phyloP scores from a whole-genome alignment of 2,888 invertebrate species.

The Drosophila algonquin region DNA sequence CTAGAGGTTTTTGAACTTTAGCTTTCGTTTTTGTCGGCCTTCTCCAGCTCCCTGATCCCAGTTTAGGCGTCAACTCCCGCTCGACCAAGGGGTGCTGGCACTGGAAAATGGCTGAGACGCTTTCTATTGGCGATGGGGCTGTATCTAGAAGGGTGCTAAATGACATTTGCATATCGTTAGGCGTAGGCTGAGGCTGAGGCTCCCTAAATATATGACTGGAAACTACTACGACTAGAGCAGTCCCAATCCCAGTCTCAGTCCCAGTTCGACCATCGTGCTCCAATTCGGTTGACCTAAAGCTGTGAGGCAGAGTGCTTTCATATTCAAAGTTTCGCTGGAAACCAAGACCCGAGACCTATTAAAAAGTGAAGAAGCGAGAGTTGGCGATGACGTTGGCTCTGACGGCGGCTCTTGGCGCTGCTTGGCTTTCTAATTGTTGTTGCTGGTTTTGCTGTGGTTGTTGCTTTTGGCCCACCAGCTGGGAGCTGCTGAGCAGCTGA shows the following conservation, averaged over 20 bases:
- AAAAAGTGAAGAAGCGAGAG: conserved; percentile 68
- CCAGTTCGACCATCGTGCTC: conserved; percentile 17
- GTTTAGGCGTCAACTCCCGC: not conserved
- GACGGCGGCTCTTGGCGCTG: conserved; percentile 15
- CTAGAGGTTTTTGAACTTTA: conserved; percentile 57
- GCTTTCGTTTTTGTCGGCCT: conserved; percentile 67
- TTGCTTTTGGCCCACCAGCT: conserved; percentile 43
- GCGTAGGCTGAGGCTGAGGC: too few species aligned
- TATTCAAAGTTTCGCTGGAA: conserved; percentile 45
- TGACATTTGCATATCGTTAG: too few species aligned
- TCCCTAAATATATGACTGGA: too few species aligned
- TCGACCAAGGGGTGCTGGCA: too few species aligned
- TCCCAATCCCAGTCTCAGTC: not conserved
- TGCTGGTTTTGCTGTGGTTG: conserved; percentile 16
- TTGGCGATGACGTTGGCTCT: conserved; percentile 57
- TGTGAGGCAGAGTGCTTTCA: conserved; percentile 48
- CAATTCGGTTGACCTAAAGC: conserved; percentile 41
- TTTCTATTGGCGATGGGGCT: too few species aligned
- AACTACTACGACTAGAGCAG: too few species aligned
- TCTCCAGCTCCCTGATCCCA: conserved; percentile 12
- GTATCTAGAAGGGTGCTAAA: too few species aligned
- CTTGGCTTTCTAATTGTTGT: conserved; percentile 59
- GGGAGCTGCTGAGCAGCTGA: conserved; percentile 57
- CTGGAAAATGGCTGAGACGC: too few species aligned
- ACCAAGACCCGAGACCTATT: conserved; percentile 42